These are phyloP conservation scores for Lerema accius DNA, from an alignment of 1,140 invertebrate genomes.

Conservation along the genomic window DNA sequence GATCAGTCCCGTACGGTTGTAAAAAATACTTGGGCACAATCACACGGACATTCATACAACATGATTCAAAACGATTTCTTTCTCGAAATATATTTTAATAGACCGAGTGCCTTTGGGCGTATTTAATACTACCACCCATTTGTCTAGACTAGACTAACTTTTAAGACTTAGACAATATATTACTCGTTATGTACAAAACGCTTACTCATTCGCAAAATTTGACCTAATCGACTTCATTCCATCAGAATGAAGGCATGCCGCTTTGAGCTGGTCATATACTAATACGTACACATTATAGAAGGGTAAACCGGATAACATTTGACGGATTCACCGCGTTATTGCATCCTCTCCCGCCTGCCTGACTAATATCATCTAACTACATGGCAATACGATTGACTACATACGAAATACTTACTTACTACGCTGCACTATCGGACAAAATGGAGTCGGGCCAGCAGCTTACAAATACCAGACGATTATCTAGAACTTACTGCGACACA, in stretches of 20 bases:
- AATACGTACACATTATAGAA: slow-evolving; percentile 78
- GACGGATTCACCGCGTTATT: slow-evolving; percentile 59
- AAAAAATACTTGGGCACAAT: slow-evolving; percentile 10
- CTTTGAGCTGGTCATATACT: slow-evolving; percentile 67
- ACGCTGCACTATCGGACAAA: slow-evolving; percentile 74
- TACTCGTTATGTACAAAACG: slow-evolving; percentile 79
- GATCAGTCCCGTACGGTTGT: slow-evolving; percentile 29
- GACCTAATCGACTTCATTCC: slow-evolving; percentile 65
- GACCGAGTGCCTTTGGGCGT: slow-evolving; percentile 59
- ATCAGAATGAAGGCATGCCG: slow-evolving; percentile 49
- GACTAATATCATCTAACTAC: slow-evolving; percentile 78
- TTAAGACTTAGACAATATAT: slow-evolving; percentile 70
- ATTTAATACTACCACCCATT: slow-evolving; percentile 54
- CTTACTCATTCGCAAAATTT: slow-evolving; percentile 75
- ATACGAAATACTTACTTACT: slow-evolving; percentile 71
- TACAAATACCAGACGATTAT: slow-evolving; percentile 68
- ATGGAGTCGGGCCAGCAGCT: slow-evolving; percentile 49
- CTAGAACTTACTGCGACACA: slow-evolving; percentile 63
- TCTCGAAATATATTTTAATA: slow-evolving; percentile 15
- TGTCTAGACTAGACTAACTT: slow-evolving; percentile 66
- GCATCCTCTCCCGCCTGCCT: slow-evolving; percentile 76
- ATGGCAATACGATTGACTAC: slow-evolving; percentile 76
- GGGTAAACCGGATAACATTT: slow-evolving; percentile 66
- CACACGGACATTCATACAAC: slow-evolving; percentile 1
- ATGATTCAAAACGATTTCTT: background rate